Evolutionary conservation across 2,888 invertebrate species (phyloP), one percentile per base, ranked within the genome.

Genomic region (Itoplectis maculator): DNA sequence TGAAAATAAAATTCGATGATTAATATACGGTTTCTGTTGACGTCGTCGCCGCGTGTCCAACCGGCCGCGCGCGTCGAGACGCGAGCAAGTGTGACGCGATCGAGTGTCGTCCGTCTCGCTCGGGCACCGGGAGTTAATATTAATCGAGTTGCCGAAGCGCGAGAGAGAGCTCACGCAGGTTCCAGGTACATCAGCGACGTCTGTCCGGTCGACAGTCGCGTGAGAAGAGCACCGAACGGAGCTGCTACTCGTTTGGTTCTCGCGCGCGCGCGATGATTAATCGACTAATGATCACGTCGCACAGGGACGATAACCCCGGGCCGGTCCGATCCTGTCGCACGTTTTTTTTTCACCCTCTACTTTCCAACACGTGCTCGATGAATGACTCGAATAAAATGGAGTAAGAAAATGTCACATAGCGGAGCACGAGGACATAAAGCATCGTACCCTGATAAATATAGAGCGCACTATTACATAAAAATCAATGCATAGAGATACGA

Each of bases 221-320:
- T 82, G 84, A 84, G 79, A 82, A 76, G 69, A 70, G 73, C 35
- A 61, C 59, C 73, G 61, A 61, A 73, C 73, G 29, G 74, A 78
- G 66, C 59, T 51, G 54, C 78, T 76, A 72, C 79, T 45, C 70
- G 61, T 59, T 76, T 56, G 59, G 68, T 85, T 65, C 73, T 23
- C 51, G 73, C 29, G 56, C 56, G 75, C 69, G 72, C 51, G 59
- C 56, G 72, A 84, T 87, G 87, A 88, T 89, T 86, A 88, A 88
- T 89, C 86, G 86, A 82, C 84, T 86, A 88, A 87, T 85, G 84
- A 89, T 88, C 84, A 76, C 59, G 75, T 84, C 77, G 65, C 77
- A 66, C 66, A 49, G 72, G 82, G 59, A 84, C 84, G 84, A 84
- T 82, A 84, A 82, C 79, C 84, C 63, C 82, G 49, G 76, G 40